Base-by-base conservation (phyloP, 1,140 invertebrate species). In the Drosophila sulfurigaster region DNA sequence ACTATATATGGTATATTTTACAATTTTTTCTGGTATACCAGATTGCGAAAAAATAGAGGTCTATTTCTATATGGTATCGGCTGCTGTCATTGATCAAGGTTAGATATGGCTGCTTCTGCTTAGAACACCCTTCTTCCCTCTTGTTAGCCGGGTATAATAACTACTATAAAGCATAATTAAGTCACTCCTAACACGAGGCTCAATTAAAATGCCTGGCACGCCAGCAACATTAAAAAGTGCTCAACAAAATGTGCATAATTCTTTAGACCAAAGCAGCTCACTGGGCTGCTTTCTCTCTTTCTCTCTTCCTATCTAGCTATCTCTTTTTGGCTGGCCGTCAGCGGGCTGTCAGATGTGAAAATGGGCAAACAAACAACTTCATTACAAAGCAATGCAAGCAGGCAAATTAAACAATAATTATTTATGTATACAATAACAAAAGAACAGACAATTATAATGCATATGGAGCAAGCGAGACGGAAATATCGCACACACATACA, bases 331-430 rank as follows among this genome's bases (percentile, higher is more conserved):
- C 41, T 54, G n/a, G 30, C 32, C 51, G 30, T 54, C 51, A 35
- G 51, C 28, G 51, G 5, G n/a, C 46, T 49, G 46, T 49, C 46
- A 49, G 46, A 20, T 10, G 46, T 20, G 16, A 3, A 49, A 49
- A 25, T 49, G 20, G 54, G 62, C 71, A 77, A 79, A 59, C 68
- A 87, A 87, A 79, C 63, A 82, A 70, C 57, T 71, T 77, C 63
- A 82, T 86, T 71, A 68, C 72, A 65, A 65, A 60, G 62, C 63
- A 81, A 20, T 41, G 32, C 16, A 57, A 72, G 70, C 79, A 41
- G 76, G 77, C 83, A 82, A 87, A 87, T 87, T 82, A 88, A 87
- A 87, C 72, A 78, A 87, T 87, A 87, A 87, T 83, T 83, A 88
- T 83, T 80, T 87, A 80, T 74, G 82, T 87, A 80, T 74, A 77